phyloP scores from a whole-genome alignment of 2,888 invertebrate species.

The Dichetophora obliterata region DNA sequence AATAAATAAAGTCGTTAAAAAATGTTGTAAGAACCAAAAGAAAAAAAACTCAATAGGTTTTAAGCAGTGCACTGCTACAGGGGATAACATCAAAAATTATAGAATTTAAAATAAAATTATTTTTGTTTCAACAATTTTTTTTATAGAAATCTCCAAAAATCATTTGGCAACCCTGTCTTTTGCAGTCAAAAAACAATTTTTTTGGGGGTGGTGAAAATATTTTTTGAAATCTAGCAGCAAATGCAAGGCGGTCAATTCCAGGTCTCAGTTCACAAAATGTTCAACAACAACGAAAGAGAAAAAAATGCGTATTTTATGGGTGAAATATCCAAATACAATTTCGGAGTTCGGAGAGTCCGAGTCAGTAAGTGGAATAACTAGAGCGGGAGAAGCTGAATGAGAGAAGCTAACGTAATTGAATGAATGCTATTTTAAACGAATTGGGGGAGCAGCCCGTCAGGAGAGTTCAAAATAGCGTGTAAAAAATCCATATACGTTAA shows the following conservation, averaged over 20 bases:
- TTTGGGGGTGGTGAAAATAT: background rate
- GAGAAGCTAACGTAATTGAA: constrained; percentile 18
- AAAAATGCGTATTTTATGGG: constrained; percentile 9
- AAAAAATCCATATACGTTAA: constrained; percentile 46
- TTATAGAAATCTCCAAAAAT: background rate
- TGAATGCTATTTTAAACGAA: constrained; percentile 8
- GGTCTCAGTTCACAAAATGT: background rate
- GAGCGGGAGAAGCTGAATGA: constrained; percentile 17
- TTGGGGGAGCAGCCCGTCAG: background rate
- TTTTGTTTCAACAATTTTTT: too few species aligned
- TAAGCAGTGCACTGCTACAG: too few species aligned
- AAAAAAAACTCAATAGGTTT: too few species aligned
- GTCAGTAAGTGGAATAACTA: constrained; percentile 6
- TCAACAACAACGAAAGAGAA: constrained; percentile 35
- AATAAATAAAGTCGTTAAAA: too few species aligned
- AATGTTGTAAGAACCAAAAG: too few species aligned
- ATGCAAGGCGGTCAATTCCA: too few species aligned
- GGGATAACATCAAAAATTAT: too few species aligned
- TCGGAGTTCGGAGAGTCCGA: background rate
- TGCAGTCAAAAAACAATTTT: background rate
- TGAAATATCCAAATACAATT: constrained; percentile 10
- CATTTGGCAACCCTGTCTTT: background rate
- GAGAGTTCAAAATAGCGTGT: constrained; percentile 36
- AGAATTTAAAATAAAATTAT: too few species aligned
- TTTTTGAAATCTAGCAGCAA: too few species aligned